Conservation (phyloP, 2,888 invertebrate species). For the Dorcus parallelipipedus region DNA sequence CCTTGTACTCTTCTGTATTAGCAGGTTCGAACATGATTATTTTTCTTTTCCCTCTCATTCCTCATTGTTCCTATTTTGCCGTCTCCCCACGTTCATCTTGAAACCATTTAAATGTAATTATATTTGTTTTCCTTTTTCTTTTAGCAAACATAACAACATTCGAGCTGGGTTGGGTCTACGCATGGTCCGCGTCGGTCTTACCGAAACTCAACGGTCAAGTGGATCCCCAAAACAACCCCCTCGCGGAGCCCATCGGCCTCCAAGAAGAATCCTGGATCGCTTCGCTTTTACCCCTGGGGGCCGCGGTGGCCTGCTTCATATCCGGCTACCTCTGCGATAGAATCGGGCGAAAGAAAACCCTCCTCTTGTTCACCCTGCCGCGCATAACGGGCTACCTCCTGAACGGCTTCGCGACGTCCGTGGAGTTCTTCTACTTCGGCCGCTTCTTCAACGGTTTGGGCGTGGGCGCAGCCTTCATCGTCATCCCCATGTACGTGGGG, state of each 20-base stretch:
- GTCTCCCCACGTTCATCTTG: no score
- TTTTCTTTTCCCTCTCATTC: neutral
- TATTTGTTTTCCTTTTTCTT: neutral
- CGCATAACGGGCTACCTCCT: slow-evolving; percentile 52
- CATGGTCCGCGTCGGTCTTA: slow-evolving; percentile 43
- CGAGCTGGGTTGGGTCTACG: slow-evolving; percentile 44
- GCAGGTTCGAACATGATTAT: neutral
- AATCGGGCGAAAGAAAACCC: slow-evolving; percentile 61
- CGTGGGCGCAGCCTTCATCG: slow-evolving; percentile 65
- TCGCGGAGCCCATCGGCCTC: slow-evolving; percentile 48
- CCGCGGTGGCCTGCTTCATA: slow-evolving; percentile 60
- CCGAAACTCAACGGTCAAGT: slow-evolving; percentile 34
- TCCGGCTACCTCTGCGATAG: slow-evolving; percentile 63
- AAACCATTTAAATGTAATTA: no score
- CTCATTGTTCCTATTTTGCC: no score
- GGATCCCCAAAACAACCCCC: slow-evolving; percentile 43
- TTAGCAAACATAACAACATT: slow-evolving; percentile 48
- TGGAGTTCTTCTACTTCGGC: slow-evolving; percentile 17
- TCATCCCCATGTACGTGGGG: slow-evolving; percentile 79
- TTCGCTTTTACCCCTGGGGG: slow-evolving; percentile 64
- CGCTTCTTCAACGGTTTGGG: slow-evolving; percentile 18
- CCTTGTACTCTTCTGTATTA: slow-evolving; percentile 6
- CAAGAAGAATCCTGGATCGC: slow-evolving; percentile 70
- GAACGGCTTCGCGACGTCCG: slow-evolving; percentile 14
- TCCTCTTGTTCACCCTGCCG: slow-evolving; percentile 62